Conservation (phyloP, 2,797 vertebrate species). For the Aythya fuligula region DNA sequence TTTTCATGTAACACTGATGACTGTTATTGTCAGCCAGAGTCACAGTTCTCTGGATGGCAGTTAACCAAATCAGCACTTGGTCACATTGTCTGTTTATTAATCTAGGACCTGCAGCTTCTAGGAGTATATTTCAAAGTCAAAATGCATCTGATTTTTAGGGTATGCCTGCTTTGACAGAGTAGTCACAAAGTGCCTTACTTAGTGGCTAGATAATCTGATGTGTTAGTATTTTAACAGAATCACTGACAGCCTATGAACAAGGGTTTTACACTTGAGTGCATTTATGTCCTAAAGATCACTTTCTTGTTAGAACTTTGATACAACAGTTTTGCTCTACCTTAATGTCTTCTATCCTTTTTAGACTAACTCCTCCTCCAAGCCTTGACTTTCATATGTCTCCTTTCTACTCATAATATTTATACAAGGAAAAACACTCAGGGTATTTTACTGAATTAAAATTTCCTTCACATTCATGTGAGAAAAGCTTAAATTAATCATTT, state of each 20-base stretch:
- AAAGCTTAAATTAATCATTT: slow-evolving; percentile 41
- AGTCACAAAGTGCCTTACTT: not conserved
- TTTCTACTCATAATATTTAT: not conserved
- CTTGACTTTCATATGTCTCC: not conserved
- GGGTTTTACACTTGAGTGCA: not conserved
- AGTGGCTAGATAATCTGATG: not conserved
- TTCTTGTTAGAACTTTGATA: fast-evolving
- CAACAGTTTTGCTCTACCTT: not conserved
- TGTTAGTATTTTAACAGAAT: not conserved
- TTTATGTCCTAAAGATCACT: fast-evolving
- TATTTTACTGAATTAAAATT: slow-evolving; percentile 27
- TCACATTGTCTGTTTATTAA: not conserved
- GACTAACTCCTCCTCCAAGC: not conserved
- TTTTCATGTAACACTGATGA: not conserved
- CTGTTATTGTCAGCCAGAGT: not conserved
- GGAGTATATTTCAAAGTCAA: not conserved
- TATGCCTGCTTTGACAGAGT: not conserved
- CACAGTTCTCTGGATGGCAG: not conserved
- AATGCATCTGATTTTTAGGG: not conserved
- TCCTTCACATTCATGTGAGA: not conserved
- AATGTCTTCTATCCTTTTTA: not conserved
- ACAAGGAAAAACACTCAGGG: not conserved
- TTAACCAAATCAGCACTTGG: not conserved
- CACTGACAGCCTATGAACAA: not conserved
- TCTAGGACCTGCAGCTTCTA: not conserved